These are phyloP conservation scores for Torymus aiolomorphi DNA, from an alignment of 2,888 invertebrate species.

Conservation along the genomic window DNA sequence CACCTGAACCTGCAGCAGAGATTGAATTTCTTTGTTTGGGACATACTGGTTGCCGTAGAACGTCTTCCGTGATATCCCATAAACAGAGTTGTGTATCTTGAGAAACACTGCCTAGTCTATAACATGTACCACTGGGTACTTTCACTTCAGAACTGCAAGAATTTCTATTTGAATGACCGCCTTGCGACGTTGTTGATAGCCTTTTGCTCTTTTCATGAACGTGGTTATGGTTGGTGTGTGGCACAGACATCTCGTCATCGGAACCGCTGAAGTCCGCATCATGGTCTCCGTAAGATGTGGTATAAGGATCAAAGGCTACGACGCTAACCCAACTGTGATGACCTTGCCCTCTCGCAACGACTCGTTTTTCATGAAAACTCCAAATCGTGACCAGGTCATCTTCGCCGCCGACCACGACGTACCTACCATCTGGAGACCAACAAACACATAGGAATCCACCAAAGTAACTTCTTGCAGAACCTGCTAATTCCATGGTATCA, in stretches of 20 bases:
- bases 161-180: conserved; percentile 73
- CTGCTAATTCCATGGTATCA: conserved; percentile 96
- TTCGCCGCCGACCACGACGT: conserved; percentile 98
- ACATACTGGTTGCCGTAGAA: conserved; percentile 85
- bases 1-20: conserved; percentile 70
- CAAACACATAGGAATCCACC: conserved; percentile 98
- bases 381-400: conserved; percentile 99
- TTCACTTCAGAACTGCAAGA: conserved; percentile 74
- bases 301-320: conserved; percentile 94
- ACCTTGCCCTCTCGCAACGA: conserved; percentile 98
- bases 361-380: conserved; percentile 93
- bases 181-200: conserved; percentile 68
- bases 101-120: conserved; percentile 94
- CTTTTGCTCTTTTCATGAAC: conserved; percentile 70
- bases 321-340: conserved; percentile 99
- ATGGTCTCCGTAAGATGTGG: conserved; percentile 82
- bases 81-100: conserved; percentile 98
- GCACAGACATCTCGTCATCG: conserved; percentile 77
- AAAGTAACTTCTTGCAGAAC: conserved; percentile 96
- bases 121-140: conserved; percentile 80
- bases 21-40: conserved; percentile 74
- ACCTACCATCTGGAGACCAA: conserved; percentile 98
- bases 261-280: conserved; percentile 77
- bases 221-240: conserved; percentile 70
- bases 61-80: conserved; percentile 99